These are phyloP conservation scores for Pomatorhinus ruficollis DNA, from an alignment of 2,113 vertebrate species.

Conservation along the genomic window DNA sequence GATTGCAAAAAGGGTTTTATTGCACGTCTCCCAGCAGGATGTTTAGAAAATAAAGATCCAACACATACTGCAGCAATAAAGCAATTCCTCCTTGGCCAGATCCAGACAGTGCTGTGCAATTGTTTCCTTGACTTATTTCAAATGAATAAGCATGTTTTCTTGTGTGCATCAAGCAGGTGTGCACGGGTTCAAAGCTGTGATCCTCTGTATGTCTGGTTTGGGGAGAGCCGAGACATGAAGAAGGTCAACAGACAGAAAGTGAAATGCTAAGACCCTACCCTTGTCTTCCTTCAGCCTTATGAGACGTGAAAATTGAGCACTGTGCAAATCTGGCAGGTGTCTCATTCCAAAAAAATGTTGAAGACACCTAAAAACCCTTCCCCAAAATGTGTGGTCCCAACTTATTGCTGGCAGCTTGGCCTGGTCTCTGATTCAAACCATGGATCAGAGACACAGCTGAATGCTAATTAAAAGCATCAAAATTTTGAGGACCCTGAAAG, in stretches of 20 bases:
- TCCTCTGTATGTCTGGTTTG: neutral
- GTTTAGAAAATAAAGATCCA: slow-evolving; percentile 53
- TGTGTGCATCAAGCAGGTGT: neutral
- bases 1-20: slow-evolving; percentile 52
- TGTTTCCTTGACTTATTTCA: slow-evolving; percentile 44
- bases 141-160: neutral
- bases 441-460: neutral
- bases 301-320: neutral
- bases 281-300: neutral
- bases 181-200: neutral
- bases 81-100: slow-evolving; percentile 41
- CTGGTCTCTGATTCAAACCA: neutral
- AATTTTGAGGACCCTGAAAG: neutral
- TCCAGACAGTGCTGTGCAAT: slow-evolving; percentile 17
- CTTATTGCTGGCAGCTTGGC: neutral
- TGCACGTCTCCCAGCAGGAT: slow-evolving; percentile 38
- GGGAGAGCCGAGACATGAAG: neutral
- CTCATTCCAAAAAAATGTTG: neutral
- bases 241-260: neutral
- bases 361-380: neutral
- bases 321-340: neutral
- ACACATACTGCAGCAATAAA: slow-evolving; percentile 58
- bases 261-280: neutral
- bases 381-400: neutral
- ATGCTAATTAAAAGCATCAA: neutral